Percentiles rank a stretch among this genome's conserved stretches.
Evolutionary conservation across 2,888 invertebrate species (phyloP).

Genomic region (Noctua comes): DNA sequence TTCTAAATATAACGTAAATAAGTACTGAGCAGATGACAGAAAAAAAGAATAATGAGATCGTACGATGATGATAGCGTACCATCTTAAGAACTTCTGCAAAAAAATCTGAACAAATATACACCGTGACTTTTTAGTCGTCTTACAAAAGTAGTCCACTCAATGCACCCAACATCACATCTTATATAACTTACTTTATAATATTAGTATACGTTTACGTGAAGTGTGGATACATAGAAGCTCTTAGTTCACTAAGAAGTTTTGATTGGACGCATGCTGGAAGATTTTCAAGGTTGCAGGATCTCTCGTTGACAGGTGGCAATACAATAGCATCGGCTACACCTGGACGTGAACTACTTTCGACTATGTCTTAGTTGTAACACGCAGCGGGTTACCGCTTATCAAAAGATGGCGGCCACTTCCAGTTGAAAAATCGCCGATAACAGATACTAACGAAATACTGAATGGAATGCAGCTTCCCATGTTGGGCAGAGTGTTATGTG

Average conservation of each 20-base stretch:
- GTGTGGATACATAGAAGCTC: not conserved
- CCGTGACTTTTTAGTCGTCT: too few relatives aligned
- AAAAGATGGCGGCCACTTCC: not conserved
- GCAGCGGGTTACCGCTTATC: not conserved
- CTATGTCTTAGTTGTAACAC: not conserved
- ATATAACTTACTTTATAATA: not conserved
- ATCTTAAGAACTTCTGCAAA: not conserved
- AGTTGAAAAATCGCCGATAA: not conserved
- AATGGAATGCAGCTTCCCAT: not conserved
- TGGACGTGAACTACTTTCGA: not conserved
- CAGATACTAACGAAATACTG: not conserved
- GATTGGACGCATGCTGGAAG: too few relatives aligned
- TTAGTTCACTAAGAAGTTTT: not conserved
- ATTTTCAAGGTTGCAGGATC: not conserved
- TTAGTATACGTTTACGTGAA: not conserved
- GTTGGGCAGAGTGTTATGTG: not conserved
- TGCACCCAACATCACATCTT: too few relatives aligned
- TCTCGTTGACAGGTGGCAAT: too few relatives aligned
- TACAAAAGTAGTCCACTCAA: too few relatives aligned
- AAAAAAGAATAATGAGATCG: not conserved
- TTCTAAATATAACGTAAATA: not conserved
- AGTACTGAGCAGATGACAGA: not conserved
- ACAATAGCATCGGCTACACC: too few relatives aligned
- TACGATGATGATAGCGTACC: not conserved
- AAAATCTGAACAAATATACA: too few relatives aligned